Evolutionary conservation across 2,888 invertebrate genomes (phyloP).

Genomic region (Drosophila barbarae): DNA sequence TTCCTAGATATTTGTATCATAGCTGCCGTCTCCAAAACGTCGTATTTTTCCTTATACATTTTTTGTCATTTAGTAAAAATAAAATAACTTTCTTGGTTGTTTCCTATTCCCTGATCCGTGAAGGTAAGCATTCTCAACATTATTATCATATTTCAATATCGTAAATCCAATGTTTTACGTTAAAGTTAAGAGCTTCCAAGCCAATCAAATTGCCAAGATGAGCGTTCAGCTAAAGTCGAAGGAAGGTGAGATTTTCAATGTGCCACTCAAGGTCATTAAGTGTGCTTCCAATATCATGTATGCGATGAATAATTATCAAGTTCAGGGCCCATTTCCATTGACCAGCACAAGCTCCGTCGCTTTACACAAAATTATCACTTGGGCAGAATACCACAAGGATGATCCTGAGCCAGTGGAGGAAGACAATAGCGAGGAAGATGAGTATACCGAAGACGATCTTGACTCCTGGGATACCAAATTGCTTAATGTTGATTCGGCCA

Average conservation of each 20-base stretch:
- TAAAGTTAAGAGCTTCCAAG: too few relatives aligned
- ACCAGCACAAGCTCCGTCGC: background rate
- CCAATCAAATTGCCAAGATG: background rate
- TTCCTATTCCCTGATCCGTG: background rate
- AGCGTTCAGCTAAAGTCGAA: background rate
- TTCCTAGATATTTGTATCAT: background rate
- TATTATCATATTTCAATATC: background rate
- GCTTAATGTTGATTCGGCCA: background rate
- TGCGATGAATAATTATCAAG: background rate
- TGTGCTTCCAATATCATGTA: background rate
- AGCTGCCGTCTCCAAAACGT: too few relatives aligned
- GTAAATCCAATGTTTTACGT: background rate
- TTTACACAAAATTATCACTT: background rate
- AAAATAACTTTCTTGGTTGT: too few relatives aligned
- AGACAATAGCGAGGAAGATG: background rate
- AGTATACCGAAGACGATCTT: background rate
- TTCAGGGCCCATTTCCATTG: background rate
- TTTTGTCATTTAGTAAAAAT: background rate
- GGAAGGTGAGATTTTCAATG: background rate
- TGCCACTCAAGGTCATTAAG: background rate
- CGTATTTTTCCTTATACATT: background rate
- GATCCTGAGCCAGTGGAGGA: background rate
- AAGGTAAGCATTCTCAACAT: background rate
- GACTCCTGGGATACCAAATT: background rate
- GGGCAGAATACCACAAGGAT: conserved; percentile 2